phyloP scores from a whole-genome alignment of 2,888 invertebrate genomes.

The Rambutsinella grinnellia region DNA sequence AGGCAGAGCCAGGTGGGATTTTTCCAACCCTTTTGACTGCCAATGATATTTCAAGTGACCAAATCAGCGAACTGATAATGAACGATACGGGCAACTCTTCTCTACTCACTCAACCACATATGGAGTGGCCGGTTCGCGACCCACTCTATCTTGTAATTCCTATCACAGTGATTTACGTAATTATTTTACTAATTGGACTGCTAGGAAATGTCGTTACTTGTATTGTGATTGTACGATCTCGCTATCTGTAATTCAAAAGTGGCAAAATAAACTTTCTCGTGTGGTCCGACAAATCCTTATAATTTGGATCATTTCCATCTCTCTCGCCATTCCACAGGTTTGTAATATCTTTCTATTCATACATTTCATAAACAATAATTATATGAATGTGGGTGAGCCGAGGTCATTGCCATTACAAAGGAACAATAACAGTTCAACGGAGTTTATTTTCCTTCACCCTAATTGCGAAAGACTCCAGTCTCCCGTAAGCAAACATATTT shows the following conservation, averaged over 20 bases:
- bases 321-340: constrained; percentile 75
- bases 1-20: constrained; percentile 8
- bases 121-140: constrained; percentile 65
- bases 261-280: constrained; percentile 70
- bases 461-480: no score
- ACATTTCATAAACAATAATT: constrained; percentile 53
- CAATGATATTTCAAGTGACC: constrained; percentile 26
- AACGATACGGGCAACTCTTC: constrained; percentile 39
- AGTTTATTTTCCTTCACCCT: no score
- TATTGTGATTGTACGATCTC: constrained; percentile 71
- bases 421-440: no score
- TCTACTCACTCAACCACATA: neutral
- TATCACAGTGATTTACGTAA: constrained; percentile 69
- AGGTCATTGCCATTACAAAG: no score
- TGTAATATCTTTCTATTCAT: constrained; percentile 80
- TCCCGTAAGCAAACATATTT: no score
- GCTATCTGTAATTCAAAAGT: constrained; percentile 70
- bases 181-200: constrained; percentile 71
- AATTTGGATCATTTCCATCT: constrained; percentile 70
- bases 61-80: constrained; percentile 35
- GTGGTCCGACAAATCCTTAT: constrained; percentile 70
- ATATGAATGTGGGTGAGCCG: neutral
- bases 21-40: constrained; percentile 19
- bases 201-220: constrained; percentile 72
- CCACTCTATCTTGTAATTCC: constrained; percentile 65